Conservation (phyloP, 2,888 invertebrate genomes). For the Plagiodera versicolora region DNA sequence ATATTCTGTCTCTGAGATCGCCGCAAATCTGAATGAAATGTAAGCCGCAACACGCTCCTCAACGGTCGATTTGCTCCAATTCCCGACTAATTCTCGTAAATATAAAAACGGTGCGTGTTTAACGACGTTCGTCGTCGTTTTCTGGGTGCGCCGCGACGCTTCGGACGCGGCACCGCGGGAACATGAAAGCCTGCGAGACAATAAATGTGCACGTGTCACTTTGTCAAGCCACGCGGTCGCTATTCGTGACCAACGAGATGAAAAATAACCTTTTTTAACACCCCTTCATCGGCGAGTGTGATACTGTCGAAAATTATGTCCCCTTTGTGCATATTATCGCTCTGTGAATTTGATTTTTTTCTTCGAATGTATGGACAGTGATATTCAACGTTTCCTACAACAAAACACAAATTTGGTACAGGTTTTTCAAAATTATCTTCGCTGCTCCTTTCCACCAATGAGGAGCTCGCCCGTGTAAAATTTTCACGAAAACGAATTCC, state of each 20-base stretch:
- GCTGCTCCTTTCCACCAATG: too few relatives aligned
- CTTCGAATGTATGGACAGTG: neutral
- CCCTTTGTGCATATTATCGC: neutral
- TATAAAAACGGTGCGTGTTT: conserved; percentile 48
- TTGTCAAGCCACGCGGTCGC: conserved; percentile 50
- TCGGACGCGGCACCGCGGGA: conserved; percentile 41
- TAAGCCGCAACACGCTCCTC: conserved; percentile 52
- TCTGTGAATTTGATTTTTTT: neutral
- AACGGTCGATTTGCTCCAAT: conserved; percentile 53
- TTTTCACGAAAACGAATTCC: too few relatives aligned
- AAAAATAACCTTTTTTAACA: conserved; percentile 55
- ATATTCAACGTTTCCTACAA: neutral
- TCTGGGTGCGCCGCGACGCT: conserved; percentile 32
- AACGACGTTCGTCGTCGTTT: conserved; percentile 30
- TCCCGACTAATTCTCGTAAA: conserved; percentile 55
- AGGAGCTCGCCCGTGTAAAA: too few relatives aligned
- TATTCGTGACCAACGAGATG: conserved; percentile 52
- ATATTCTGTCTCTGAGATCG: conserved; percentile 19
- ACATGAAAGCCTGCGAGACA: conserved; percentile 49
- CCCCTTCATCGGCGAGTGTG: conserved; percentile 37
- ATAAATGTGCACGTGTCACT: conserved; percentile 49
- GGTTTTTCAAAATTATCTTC: too few relatives aligned
- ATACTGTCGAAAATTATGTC: conserved; percentile 10
- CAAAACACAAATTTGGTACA: too few relatives aligned
- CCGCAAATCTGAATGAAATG: conserved; percentile 26